Percentiles rank a stretch among this genome's conserved stretches.
phyloP scores from a whole-genome alignment of 1,140 invertebrate species.

The Laodelphax striatellus region DNA sequence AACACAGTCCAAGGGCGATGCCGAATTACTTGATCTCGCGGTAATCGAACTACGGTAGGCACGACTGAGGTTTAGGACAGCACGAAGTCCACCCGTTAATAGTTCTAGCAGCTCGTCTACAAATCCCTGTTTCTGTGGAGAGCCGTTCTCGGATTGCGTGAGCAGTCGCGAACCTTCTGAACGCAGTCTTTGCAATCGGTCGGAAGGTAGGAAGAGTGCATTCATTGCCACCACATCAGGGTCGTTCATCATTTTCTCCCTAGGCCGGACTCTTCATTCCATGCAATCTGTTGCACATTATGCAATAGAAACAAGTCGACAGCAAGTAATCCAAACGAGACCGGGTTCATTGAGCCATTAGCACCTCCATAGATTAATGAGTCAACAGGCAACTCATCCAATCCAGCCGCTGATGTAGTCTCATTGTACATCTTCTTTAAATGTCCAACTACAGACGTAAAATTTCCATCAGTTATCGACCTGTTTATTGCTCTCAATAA shows the following conservation, averaged over 20 bases:
- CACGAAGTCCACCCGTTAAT: conserved; percentile 40
- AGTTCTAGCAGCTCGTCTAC: conserved; percentile 38
- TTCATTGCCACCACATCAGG: conserved; percentile 42
- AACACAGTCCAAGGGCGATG: conserved; percentile 39
- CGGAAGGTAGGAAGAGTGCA: conserved; percentile 39
- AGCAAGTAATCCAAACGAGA: conserved; percentile 43
- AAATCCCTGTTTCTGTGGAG: conserved; percentile 21
- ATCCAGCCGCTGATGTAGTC: conserved; percentile 19
- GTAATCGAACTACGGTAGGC: conserved; percentile 38
- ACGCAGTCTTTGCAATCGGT: conserved; percentile 29
- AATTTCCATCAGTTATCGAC: conserved; percentile 35
- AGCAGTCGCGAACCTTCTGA: conserved; percentile 16
- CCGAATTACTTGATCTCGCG: conserved; percentile 12
- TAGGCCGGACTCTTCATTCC: conserved; percentile 36
- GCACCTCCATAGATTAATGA: conserved; percentile 28
- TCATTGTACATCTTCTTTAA: conserved; percentile 38
- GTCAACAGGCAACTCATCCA: conserved; percentile 22
- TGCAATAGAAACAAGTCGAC: conserved; percentile 44
- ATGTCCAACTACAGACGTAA: conserved; percentile 33
- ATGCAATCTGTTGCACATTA: conserved; percentile 43
- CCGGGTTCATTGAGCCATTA: conserved; percentile 29
- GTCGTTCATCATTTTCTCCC: conserved; percentile 36
- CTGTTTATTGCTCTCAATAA: conserved; percentile 31
- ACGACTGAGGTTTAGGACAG: conserved; percentile 41
- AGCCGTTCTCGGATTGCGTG: conserved; percentile 2